phyloP scores from a whole-genome alignment of 2,797 vertebrate genomes.

The Dipus sagitta region DNA sequence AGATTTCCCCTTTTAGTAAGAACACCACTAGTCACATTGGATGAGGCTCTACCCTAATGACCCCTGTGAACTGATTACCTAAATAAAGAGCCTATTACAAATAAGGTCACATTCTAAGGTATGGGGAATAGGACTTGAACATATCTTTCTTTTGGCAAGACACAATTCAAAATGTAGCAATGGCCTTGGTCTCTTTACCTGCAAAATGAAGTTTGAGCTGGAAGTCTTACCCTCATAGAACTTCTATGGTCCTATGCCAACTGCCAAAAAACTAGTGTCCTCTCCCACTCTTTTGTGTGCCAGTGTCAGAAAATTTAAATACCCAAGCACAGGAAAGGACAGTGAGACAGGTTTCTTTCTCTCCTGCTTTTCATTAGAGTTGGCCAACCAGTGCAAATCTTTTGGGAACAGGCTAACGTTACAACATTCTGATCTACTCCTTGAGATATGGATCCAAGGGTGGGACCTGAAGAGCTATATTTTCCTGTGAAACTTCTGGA shows the following conservation, averaged over 20 bases:
- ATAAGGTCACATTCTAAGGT: neutral
- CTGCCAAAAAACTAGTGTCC: neutral
- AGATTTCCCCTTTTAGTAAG: neutral
- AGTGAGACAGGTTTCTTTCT: too few relatives aligned
- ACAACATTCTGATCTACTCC: neutral
- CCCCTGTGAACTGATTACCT: neutral
- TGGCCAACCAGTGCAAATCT: neutral
- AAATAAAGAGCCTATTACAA: neutral
- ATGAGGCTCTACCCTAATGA: neutral
- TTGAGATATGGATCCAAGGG: neutral
- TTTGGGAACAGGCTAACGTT: neutral
- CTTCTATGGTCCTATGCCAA: neutral
- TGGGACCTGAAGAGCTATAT: neutral
- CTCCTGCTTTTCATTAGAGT: neutral
- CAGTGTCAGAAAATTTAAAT: neutral
- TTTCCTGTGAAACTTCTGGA: neutral
- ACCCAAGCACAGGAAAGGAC: neutral
- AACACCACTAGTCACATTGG: neutral
- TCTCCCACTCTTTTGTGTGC: rapidly evolving
- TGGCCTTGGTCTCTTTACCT: neutral
- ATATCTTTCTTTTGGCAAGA: neutral
- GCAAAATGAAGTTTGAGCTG: neutral
- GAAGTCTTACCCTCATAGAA: neutral
- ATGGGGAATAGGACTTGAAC: neutral
- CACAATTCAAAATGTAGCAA: neutral